Conservation (phyloP, 2,113 vertebrate genomes). For the Naja naja region DNA sequence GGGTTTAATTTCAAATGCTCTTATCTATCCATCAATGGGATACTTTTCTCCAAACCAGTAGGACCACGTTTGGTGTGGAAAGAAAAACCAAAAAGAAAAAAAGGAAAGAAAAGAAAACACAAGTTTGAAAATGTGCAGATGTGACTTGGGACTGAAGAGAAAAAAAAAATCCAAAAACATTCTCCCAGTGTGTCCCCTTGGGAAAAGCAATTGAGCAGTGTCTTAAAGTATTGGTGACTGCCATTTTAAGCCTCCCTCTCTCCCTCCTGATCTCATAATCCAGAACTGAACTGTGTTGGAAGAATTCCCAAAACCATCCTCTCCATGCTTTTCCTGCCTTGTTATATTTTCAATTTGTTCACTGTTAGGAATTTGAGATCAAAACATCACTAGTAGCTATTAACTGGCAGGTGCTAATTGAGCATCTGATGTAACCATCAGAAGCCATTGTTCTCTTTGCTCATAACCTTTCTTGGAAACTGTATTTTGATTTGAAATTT, state of each 20-base stretch:
- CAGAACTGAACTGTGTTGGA: neutral
- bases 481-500: conserved; percentile 12
- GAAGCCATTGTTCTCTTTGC: neutral
- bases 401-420: neutral
- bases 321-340: neutral
- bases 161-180: neutral
- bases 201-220: neutral
- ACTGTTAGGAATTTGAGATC: neutral
- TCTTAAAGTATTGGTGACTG: neutral
- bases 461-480: neutral
- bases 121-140: neutral
- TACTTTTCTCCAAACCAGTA: neutral
- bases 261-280: neutral
- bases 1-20: neutral
- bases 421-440: neutral
- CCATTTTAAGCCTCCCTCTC: neutral
- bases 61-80: neutral
- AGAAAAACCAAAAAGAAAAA: neutral
- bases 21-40: neutral
- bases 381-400: neutral
- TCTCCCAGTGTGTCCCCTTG: neutral
- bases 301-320: neutral
- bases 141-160: neutral
- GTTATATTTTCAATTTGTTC: neutral
- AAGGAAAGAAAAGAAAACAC: neutral